Conservation (phyloP, 1,140 invertebrate species). For the Drosophila prosaltans region DNA sequence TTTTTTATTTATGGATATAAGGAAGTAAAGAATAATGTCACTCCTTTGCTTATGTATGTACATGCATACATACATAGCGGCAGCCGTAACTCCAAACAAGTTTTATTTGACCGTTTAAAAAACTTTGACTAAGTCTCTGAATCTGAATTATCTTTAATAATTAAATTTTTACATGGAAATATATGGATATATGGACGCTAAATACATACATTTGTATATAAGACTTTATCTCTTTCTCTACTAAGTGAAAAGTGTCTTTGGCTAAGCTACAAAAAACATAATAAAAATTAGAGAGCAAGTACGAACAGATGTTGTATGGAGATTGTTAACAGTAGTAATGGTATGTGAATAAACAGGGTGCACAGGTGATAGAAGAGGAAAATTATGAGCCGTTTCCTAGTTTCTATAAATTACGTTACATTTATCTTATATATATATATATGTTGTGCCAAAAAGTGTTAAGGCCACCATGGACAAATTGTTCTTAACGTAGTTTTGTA, state of each 20-base stretch:
- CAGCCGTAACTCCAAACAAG: too few relatives aligned
- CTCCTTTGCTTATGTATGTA: too few relatives aligned
- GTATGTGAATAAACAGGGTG: not conserved
- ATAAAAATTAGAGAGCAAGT: not conserved
- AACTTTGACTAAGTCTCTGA: not conserved
- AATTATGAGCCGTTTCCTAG: not conserved
- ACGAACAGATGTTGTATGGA: not conserved
- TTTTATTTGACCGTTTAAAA: too few relatives aligned
- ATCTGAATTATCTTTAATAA: not conserved
- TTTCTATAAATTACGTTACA: constrained; percentile 2
- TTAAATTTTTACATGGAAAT: not conserved
- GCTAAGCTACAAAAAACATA: not conserved
- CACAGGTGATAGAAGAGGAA: not conserved
- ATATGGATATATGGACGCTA: not conserved
- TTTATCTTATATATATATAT: constrained; percentile 5
- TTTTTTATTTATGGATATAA: too few relatives aligned
- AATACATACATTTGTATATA: not conserved
- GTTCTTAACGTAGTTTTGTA: constrained; percentile 22
- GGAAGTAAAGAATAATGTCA: too few relatives aligned
- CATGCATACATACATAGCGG: too few relatives aligned
- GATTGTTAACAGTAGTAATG: not conserved
- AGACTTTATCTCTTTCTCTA: constrained; percentile 11
- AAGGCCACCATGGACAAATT: constrained; percentile 44
- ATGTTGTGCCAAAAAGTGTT: constrained; percentile 17
- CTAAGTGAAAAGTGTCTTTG: not conserved